A percentile compares a stretch with the other conserved stretches of the same genome.
Evolutionary conservation across 2,113 vertebrate species (phyloP).

Genomic region (Gorsachius goisagi): DNA sequence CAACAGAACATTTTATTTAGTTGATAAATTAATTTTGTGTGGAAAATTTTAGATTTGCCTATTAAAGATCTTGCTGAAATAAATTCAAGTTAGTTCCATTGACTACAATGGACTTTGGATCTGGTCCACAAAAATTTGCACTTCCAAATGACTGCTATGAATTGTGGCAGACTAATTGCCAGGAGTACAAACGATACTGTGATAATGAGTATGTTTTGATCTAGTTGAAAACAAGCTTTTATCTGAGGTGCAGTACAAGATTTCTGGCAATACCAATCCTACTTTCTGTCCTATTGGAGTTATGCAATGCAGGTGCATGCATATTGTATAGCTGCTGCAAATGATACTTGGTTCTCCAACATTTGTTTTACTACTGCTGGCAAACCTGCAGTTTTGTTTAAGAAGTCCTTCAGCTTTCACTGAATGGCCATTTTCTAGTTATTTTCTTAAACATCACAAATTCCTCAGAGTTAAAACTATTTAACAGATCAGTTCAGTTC

Average conservation of each 20-base stretch:
- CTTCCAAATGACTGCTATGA: not conserved
- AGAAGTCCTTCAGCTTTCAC: not conserved
- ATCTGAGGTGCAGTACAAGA: not conserved
- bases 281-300: not conserved
- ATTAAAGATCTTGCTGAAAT: not conserved
- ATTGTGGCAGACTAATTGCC: not conserved
- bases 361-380: not conserved
- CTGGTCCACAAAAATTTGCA: not conserved
- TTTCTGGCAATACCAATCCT: not conserved
- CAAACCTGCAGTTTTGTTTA: not conserved
- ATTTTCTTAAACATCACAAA: not conserved
- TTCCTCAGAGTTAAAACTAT: not conserved
- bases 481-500: not conserved
- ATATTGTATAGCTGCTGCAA: not conserved
- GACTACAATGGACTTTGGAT: not conserved
- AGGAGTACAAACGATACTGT: fast-evolving
- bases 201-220: not conserved
- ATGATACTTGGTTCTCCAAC: not conserved
- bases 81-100: not conserved
- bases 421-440: not conserved
- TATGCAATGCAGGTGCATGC: not conserved
- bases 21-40: not conserved
- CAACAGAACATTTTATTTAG: not conserved
- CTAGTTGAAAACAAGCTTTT: not conserved
- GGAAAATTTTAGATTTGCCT: not conserved